Evolutionary conservation across 2,888 invertebrate genomes (phyloP), one percentile per base, ranked within the genome.

Genomic region (Calameuta filiformis): DNA sequence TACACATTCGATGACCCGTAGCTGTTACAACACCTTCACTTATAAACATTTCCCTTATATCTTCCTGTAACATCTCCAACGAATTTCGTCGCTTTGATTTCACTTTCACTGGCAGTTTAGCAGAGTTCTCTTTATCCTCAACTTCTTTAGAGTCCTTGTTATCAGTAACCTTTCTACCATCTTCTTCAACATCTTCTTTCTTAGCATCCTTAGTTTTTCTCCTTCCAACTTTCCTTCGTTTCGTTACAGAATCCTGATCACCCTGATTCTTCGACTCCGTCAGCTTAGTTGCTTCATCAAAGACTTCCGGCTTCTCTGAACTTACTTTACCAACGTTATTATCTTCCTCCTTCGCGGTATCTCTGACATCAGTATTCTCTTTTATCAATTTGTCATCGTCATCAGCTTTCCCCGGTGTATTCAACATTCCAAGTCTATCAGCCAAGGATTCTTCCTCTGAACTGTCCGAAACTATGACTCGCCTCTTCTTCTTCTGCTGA

Each of bases 31-130:
- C 93, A 40, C 94, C 95, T 82, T 95, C 93, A 82, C 93, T 93
- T 77, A 95, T 94, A 85, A 95, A 95, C 94, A 95, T 95, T 86
- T 95, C 95, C 84, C 94, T 93, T 71, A 95, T 94, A 83, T 95
- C 95, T 81, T 95, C 94, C 83, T 95, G 95, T 2, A 96, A 91
- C 88, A 93, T 92, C 85, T 94, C 93, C 75, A 96, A 87, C 85
- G 95, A 95, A 77, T 93, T 93, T 76, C 91, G 86, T 68, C 92
- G 86, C 73, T 34, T 82, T 79, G 9, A 69, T 69, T 77, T 81
- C 75, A 30, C 73, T 34, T 71, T 75, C 12, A 68, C 15, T 35
- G 75, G 73, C 12, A 71, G 1, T 11, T 31, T 71, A 34, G 71
- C 71, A 33, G 71, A 71, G 34, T 33, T 71, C 77, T 80, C 73